Conservation (phyloP, 2,888 invertebrate genomes). For the Heliconius aoede region DNA sequence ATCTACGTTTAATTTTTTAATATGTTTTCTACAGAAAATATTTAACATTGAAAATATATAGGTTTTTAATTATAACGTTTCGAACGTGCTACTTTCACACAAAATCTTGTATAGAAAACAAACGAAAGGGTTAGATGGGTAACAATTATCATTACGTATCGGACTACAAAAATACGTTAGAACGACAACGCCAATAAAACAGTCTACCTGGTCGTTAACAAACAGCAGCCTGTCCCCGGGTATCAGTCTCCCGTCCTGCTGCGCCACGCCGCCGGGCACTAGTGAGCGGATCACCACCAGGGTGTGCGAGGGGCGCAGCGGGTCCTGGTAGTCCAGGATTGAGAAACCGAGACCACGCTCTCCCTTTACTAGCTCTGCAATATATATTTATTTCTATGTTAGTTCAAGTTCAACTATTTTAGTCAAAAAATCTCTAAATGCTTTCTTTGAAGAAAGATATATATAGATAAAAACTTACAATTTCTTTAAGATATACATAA, state of each 20-base stretch:
- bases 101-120: too few relatives aligned
- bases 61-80: too few relatives aligned
- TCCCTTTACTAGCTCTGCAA: conserved; percentile 94
- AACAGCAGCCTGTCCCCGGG: conserved; percentile 97
- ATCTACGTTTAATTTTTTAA: too few relatives aligned
- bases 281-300: conserved; percentile 98
- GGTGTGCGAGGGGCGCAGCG: conserved; percentile 97
- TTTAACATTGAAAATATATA: too few relatives aligned
- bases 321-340: conserved; percentile 97
- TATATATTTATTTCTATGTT: too few relatives aligned
- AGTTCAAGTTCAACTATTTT: not conserved
- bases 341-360: conserved; percentile 99
- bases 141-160: too few relatives aligned
- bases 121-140: too few relatives aligned
- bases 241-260: conserved; percentile 97
- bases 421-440: not conserved
- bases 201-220: conserved; percentile 92
- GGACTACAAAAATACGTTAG: not conserved
- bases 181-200: not conserved
- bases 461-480: too few relatives aligned
- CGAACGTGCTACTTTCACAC: too few relatives aligned
- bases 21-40: too few relatives aligned
- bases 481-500: too few relatives aligned
- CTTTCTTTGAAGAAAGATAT: not conserved
- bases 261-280: conserved; percentile 99